phyloP scores from a whole-genome alignment of 2,888 invertebrate genomes.

The Dolichopus griseipennis region DNA sequence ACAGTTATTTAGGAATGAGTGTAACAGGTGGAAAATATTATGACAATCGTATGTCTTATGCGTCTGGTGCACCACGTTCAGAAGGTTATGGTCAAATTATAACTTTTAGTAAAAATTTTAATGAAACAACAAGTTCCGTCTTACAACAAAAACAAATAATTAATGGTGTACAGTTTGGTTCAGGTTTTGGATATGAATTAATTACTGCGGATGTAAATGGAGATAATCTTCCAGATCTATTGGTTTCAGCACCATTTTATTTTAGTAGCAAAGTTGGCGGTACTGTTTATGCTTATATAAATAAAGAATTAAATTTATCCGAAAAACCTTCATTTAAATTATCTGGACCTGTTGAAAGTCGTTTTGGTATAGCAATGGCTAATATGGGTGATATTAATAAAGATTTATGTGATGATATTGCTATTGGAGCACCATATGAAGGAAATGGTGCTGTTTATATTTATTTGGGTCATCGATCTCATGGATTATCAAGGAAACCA shows the following conservation, averaged over 20 bases:
- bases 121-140: conserved; percentile 33
- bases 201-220: conserved; percentile 85
- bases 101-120: conserved; percentile 56
- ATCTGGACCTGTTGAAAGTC: conserved; percentile 72
- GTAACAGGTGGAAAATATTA: conserved; percentile 75
- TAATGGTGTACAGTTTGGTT: conserved; percentile 86
- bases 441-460: conserved; percentile 85
- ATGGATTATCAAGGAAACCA: conserved; percentile 63
- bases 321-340: conserved; percentile 52
- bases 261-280: conserved; percentile 79
- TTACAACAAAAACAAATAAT: conserved; percentile 61
- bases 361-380: conserved; percentile 86
- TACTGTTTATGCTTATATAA: conserved; percentile 83
- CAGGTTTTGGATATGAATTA: conserved; percentile 91
- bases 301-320: conserved; percentile 50
- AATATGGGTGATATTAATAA: conserved; percentile 90
- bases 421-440: conserved; percentile 94
- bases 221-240: conserved; percentile 59
- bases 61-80: conserved; percentile 84
- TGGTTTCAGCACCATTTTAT: conserved; percentile 82
- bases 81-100: conserved; percentile 82
- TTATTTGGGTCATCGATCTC: conserved; percentile 66
- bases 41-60: conserved; percentile 56
- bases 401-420: conserved; percentile 88
- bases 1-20: conserved; percentile 86